Base-by-base conservation (phyloP, 2,113 vertebrate species). In the Syngnathoides biaculeatus region DNA sequence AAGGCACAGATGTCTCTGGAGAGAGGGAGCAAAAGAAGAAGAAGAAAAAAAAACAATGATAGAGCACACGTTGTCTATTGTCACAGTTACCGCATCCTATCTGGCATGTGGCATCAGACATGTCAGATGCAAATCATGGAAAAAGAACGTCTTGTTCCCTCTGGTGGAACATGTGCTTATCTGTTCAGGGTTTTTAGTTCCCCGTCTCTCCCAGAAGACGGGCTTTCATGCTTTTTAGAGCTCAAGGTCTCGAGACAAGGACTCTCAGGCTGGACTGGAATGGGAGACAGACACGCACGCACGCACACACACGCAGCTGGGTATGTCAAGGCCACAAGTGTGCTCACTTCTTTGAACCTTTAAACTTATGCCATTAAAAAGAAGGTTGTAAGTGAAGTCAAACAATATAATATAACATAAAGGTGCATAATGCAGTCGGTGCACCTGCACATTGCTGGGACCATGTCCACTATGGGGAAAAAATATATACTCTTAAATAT, bases 221-320 rank as follows among this genome's bases (percentile, higher is more conserved):
- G 71, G 67, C 84, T 84, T 79, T 72, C 59, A 35, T 87, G 89
- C 87, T 84, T 89, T 77, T 84, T 72, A 77, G 88, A 81, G 81
- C 86, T 89, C 94, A 95, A 95, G 94, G 94, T 92, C 93, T 92
- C 79, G 58, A 81, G 88, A 88, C 94, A 94, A 95, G 93, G 94
- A 86, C 93, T 93, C 90, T 85, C 73, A 72, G 80, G 78, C 65
- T 78, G 73, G 64, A 72, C 78, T 86, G 82, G 77, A 87, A 84
- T 88, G 77, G 87, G 84, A 79, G 72, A 24, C 72, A 12, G n/a
- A 73, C 69, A 72, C 62, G 73, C 67, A 55, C 74, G 67, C 71
- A 69, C 30, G 47, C 48, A 60, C 63, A 43, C 65, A 69, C 56
- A 64, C 71, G 62, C 42, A 79, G 64, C 67, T 79, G 38, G 82